Evolutionary conservation across 2,113 vertebrate species (phyloP), one percentile per base, ranked within the genome.

Genomic region (Eudyptes chrysolophus): DNA sequence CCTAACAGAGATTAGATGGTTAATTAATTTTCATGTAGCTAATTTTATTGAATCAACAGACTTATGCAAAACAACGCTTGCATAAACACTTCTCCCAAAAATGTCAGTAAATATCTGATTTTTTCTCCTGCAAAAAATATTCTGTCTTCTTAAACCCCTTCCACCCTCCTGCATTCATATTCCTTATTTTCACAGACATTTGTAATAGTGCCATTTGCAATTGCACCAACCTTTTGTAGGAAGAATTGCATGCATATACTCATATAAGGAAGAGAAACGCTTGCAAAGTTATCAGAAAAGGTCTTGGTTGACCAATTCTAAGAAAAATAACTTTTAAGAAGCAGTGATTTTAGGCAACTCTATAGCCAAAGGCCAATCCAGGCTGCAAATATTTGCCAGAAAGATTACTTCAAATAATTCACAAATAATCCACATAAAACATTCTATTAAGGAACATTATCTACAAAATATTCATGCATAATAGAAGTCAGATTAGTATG

Each of bases 1-100:
- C 99, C 99, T 99, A 94, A 48, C 29, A 71, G 24, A 91, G 91
- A 96, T 49, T n/a, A 96, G 16, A 94, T 8, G 5, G 16, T 38
- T 52, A 85, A 55, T 85, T 78, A 74, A 52, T 88, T 80, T 55
- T 80, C 68, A 87, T 6, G 5, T 78, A 60, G 30, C 5, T 84
- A 44, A 48, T 57, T 89, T 65, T 89, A 68, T 25, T 80, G 38
- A 57, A 48, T 48, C 16, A 42, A 58, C 10, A 71, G 29, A 54
- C 8, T 64, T 55, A 62, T 1, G 13, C 74, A 55, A 87, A 92
- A 60, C 6, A 76, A 58, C 44, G 26, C 6, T 62, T 70, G 20
- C 40, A 66, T 16, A 79, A 85, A 85, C 8, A 54, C 16, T 62
- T 52, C 13, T 8, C 20, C 13, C 2, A 17, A 65, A 92, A 85